A percentile compares a stretch with the other conserved stretches of the same genome.
These are phyloP conservation scores for Pterophyllum scalare DNA, from an alignment of 2,113 vertebrate species.

Conservation along the genomic window DNA sequence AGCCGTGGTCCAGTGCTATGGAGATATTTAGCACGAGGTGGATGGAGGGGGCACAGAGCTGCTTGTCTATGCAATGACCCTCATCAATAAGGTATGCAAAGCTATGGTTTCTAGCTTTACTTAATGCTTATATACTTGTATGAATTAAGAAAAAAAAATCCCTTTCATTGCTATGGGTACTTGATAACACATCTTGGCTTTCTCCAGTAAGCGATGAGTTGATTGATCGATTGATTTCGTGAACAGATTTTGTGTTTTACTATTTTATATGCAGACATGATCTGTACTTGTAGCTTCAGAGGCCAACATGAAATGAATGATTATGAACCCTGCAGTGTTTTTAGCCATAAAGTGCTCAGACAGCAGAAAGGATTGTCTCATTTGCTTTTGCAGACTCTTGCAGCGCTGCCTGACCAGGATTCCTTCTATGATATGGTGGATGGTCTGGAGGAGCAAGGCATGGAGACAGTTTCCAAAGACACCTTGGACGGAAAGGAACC, in stretches of 20 bases:
- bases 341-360: background rate
- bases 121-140: background rate
- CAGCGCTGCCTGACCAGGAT: slow-evolving; percentile 92
- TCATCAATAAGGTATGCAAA: slow-evolving; percentile 92
- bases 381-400: slow-evolving; percentile 82
- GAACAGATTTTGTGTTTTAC: background rate
- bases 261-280: background rate
- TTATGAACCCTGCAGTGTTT: background rate
- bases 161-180: too few species aligned
- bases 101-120: background rate
- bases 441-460: slow-evolving; percentile 92
- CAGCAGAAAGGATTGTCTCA: background rate
- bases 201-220: background rate
- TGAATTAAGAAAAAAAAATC: background rate
- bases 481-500: slow-evolving; percentile 90
- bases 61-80: slow-evolving; percentile 92
- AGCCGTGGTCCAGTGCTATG: slow-evolving; percentile 90
- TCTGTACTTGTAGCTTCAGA: background rate
- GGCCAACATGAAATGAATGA: background rate
- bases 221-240: background rate
- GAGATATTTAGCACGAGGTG: slow-evolving; percentile 94
- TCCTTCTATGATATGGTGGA: slow-evolving; percentile 95
- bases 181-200: background rate
- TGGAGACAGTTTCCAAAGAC: slow-evolving; percentile 89
- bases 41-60: slow-evolving; percentile 94